These are phyloP conservation scores for Hirudinaria manillensis DNA, from an alignment of 2,888 invertebrate species.

Conservation along the genomic window DNA sequence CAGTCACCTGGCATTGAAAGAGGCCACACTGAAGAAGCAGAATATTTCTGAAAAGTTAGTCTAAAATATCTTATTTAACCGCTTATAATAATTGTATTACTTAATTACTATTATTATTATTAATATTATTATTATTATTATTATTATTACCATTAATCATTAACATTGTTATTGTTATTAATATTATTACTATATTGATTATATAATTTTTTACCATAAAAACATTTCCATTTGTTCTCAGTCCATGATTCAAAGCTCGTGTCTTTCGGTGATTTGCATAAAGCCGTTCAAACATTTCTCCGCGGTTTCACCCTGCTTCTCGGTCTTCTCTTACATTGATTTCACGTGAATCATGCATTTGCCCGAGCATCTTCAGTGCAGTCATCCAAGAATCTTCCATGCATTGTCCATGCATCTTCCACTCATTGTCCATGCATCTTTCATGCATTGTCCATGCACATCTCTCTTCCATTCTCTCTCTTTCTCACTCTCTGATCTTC, in stretches of 20 bases:
- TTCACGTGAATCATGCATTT: not conserved
- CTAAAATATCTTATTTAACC: not conserved
- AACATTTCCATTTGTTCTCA: not conserved
- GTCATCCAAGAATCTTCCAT: not conserved
- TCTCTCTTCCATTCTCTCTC: not conserved
- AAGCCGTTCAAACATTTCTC: no score
- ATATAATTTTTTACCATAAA: not conserved
- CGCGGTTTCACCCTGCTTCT: no score
- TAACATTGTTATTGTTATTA: no score
- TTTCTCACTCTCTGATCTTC: not conserved
- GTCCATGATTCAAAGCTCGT: no score
- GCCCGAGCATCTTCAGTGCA: not conserved
- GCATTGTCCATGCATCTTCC: slow-evolving; percentile 5
- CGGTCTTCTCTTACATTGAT: not conserved
- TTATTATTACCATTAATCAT: not conserved
- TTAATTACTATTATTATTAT: not conserved
- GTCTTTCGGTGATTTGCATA: no score
- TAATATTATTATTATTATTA: not conserved
- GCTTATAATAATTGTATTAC: not conserved
- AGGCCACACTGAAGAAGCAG: not conserved
- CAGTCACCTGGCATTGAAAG: no score
- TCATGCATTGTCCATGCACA: not conserved
- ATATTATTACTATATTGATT: not conserved
- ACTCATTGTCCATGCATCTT: not conserved
- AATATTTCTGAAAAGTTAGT: not conserved